These are phyloP conservation scores for Gobius niger DNA, from an alignment of 2,113 vertebrate genomes.

Conservation along the genomic window DNA sequence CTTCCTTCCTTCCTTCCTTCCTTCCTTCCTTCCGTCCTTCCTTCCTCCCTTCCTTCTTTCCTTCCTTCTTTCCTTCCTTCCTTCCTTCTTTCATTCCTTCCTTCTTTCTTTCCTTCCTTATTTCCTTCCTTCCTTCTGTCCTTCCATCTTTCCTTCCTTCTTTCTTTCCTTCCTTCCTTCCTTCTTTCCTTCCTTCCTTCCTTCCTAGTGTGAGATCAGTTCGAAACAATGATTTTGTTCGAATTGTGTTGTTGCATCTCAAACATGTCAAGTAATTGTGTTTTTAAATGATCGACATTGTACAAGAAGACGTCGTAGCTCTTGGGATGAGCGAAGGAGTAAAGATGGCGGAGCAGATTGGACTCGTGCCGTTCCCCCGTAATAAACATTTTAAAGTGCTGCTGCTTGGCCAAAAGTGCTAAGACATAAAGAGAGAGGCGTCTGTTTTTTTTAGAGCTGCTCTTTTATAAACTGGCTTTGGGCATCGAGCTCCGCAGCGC, in stretches of 20 bases:
- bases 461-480: background rate
- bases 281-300: too few species aligned
- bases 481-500: constrained; percentile 5
- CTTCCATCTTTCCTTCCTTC: background rate
- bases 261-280: too few species aligned
- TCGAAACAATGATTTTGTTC: too few species aligned
- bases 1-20: background rate
- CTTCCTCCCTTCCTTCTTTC: background rate
- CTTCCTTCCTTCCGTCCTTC: background rate
- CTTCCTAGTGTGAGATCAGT: too few species aligned
- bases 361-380: background rate
- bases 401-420: constrained; percentile 7
- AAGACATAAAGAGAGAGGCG: constrained; percentile 6
- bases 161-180: background rate
- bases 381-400: constrained; percentile 2
- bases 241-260: too few species aligned
- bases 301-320: too few species aligned
- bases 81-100: background rate
- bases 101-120: background rate
- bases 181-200: background rate
- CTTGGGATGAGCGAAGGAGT: background rate
- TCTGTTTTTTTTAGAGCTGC: background rate
- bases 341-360: constrained; percentile 6
- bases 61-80: background rate
- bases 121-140: background rate